These are phyloP conservation scores for Onchidella celtica DNA, from an alignment of 2,888 invertebrate genomes.

Conservation along the genomic window DNA sequence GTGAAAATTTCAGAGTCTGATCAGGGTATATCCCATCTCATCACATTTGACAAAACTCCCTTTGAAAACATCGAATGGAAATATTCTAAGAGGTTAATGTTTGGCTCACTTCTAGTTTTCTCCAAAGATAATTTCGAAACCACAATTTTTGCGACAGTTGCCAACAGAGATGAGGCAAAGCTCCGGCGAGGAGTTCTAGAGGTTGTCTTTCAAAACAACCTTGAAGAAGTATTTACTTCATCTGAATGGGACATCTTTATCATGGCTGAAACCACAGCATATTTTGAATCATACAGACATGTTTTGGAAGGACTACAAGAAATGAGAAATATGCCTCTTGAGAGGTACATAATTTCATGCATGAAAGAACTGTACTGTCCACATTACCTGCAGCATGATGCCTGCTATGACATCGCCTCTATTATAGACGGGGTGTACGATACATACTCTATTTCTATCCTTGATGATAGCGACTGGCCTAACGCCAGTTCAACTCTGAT, in stretches of 20 bases:
- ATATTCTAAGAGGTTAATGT: conserved; percentile 84
- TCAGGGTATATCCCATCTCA: conserved; percentile 63
- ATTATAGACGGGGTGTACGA: conserved; percentile 21
- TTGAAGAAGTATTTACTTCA: conserved; percentile 52
- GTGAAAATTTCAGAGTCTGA: conserved; percentile 59
- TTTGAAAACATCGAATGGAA: conserved; percentile 78
- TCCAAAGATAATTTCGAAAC: conserved; percentile 86
- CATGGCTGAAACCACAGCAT: conserved; percentile 90
- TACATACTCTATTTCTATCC: conserved; percentile 13
- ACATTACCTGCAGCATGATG: conserved; percentile 55
- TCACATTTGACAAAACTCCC: conserved; percentile 62
- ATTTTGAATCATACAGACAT: conserved; percentile 90
- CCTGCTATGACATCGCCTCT: conserved; percentile 50
- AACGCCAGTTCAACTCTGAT: conserved; percentile 11
- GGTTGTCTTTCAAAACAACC: conserved; percentile 61
- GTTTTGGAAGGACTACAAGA: conserved; percentile 87
- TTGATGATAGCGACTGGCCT: conserved; percentile 23
- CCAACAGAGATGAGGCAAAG: conserved; percentile 63
- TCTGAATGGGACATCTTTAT: conserved; percentile 69
- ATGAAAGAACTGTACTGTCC: conserved; percentile 60
- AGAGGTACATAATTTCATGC: conserved; percentile 65
- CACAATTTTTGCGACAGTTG: conserved; percentile 85
- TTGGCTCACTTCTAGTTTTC: conserved; percentile 88
- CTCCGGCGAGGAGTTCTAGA: conserved; percentile 66
- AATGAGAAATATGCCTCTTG: conserved; percentile 77